These are phyloP conservation scores for Stomatorhinus walkeri DNA, from an alignment of 2,797 vertebrate genomes.

Conservation along the genomic window DNA sequence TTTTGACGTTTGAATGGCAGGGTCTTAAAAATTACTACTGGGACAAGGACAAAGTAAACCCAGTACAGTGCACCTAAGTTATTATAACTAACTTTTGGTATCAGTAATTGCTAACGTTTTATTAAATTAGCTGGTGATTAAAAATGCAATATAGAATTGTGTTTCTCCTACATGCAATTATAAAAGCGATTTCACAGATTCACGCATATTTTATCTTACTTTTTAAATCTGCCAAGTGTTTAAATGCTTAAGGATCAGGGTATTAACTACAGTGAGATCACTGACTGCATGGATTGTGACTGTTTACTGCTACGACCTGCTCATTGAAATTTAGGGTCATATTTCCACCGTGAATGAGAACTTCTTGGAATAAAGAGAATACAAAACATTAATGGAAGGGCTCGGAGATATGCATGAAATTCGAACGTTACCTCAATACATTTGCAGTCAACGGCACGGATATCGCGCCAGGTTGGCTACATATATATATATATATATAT, in stretches of 20 bases:
- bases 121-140: neutral
- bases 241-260: neutral
- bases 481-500: too few relatives aligned
- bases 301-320: neutral
- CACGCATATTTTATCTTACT: neutral
- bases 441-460: neutral
- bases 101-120: neutral
- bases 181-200: neutral
- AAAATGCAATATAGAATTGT: neutral
- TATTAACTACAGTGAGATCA: constrained; percentile 2
- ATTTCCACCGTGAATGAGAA: neutral
- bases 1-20: neutral
- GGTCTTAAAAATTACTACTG: neutral
- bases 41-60: neutral
- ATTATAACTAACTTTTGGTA: neutral
- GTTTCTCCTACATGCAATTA: neutral
- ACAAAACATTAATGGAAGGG: neutral
- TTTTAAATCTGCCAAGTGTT: neutral
- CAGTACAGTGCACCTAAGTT: neutral
- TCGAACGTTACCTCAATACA: neutral
- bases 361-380: neutral
- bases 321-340: neutral
- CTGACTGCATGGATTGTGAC: neutral
- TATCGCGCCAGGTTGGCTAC: neutral
- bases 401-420: neutral